Conservation (phyloP, 2,113 vertebrate species). For the Anser cygnoides region DNA sequence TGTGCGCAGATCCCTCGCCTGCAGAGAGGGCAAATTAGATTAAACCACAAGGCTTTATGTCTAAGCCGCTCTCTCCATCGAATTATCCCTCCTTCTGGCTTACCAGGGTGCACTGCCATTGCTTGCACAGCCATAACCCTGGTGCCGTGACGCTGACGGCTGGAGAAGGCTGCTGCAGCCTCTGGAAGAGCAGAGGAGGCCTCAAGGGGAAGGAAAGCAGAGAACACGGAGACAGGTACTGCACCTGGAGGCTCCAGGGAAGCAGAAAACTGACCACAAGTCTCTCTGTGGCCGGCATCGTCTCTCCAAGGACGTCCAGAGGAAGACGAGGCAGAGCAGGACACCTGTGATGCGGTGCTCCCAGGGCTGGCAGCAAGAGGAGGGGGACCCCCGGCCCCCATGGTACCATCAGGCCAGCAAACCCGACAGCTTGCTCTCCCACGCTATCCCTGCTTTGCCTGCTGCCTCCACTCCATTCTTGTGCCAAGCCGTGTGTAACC, state of each 20-base stretch:
- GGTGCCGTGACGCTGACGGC: not conserved
- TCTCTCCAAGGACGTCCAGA: not conserved
- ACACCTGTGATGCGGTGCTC: fast-evolving
- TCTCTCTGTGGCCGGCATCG: fast-evolving
- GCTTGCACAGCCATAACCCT: not conserved
- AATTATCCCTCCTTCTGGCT: conserved; percentile 19
- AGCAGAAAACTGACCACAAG: not conserved
- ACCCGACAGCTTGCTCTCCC: not conserved
- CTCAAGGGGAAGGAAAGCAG: fast-evolving
- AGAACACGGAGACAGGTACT: fast-evolving
- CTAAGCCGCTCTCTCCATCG: not conserved
- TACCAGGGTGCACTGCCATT: not conserved
- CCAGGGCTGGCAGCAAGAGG: fast-evolving
- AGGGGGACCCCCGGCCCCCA: not conserved
- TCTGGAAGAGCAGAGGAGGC: not conserved
- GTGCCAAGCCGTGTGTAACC: fast-evolving
- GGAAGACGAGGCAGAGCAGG: not conserved
- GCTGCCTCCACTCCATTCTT: fast-evolving
- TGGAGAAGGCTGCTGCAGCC: not conserved
- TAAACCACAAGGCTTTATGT: not conserved
- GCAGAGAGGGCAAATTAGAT: conserved; percentile 19
- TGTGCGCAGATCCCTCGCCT: not conserved
- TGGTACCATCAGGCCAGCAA: not conserved
- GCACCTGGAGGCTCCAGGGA: too few relatives aligned
- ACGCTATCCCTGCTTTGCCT: fast-evolving